These are phyloP conservation scores for Ridgeia piscesae DNA, from an alignment of 1,140 invertebrate genomes.

Conservation along the genomic window DNA sequence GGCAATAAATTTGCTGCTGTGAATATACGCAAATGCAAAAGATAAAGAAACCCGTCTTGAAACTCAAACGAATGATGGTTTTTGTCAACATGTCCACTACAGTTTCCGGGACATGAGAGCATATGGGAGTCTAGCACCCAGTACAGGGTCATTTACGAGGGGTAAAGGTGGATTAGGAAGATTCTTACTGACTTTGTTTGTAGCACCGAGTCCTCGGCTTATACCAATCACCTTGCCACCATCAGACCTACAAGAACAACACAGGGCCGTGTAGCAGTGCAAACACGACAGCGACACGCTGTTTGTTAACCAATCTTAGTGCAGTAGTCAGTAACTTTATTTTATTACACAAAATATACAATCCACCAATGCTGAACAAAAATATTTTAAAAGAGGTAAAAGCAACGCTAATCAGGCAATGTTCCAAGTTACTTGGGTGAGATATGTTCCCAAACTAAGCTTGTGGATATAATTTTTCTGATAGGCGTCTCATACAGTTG, in stretches of 20 bases:
- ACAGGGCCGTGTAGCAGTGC: neutral
- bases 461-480: neutral
- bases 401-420: neutral
- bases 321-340: too few species aligned
- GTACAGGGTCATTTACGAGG: neutral
- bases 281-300: too few species aligned
- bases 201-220: neutral
- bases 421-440: neutral
- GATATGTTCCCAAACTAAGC: neutral
- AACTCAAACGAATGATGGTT: neutral
- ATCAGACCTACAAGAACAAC: neutral
- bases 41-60: neutral
- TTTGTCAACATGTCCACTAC: neutral
- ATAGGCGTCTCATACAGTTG: too few species aligned
- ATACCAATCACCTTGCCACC: neutral
- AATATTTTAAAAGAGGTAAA: too few species aligned
- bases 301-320: too few species aligned
- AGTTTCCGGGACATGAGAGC: neutral
- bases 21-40: neutral
- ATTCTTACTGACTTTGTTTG: neutral
- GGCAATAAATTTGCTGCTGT: neutral
- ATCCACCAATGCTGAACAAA: too few species aligned
- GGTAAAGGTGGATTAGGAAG: neutral
- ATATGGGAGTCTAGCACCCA: neutral
- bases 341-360: too few species aligned